Evolutionary conservation across 2,797 vertebrate genomes (phyloP).

Genomic region (Peromyscus attwateri): DNA sequence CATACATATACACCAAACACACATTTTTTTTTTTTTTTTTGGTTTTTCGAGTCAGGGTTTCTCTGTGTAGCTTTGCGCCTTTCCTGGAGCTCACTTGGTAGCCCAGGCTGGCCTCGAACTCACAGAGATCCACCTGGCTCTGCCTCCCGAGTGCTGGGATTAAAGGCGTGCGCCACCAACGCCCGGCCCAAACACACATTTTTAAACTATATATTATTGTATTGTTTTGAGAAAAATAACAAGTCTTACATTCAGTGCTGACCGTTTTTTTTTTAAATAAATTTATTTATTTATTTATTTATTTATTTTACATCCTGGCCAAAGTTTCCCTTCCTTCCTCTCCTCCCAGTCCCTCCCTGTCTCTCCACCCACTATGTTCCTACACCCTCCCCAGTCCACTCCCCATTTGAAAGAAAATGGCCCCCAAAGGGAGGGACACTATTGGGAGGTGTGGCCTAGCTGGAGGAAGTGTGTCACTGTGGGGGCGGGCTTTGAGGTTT

Average conservation of each 20-base stretch:
- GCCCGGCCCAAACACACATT: no score
- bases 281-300: background rate
- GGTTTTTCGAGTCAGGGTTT: no score
- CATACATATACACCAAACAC: background rate
- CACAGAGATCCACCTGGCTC: no score
- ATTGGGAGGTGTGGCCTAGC: background rate
- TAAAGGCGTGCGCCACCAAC: no score
- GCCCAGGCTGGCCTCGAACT: no score
- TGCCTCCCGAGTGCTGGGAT: no score
- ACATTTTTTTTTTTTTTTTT: no score
- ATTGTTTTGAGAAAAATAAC: background rate
- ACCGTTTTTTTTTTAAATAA: background rate
- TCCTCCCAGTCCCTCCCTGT: background rate
- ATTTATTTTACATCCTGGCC: background rate
- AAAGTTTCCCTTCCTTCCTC: background rate
- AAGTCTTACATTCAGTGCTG: background rate
- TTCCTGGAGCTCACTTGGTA: no score
- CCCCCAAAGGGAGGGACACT: background rate
- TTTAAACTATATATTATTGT: background rate
- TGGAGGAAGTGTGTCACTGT: background rate
- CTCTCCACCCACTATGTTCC: background rate
- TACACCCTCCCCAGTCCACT: no score
- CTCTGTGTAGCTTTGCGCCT: no score
- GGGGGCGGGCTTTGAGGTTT: background rate
- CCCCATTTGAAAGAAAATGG: background rate